Conservation (phyloP, 2,888 invertebrate genomes). For the Selenia dentaria region DNA sequence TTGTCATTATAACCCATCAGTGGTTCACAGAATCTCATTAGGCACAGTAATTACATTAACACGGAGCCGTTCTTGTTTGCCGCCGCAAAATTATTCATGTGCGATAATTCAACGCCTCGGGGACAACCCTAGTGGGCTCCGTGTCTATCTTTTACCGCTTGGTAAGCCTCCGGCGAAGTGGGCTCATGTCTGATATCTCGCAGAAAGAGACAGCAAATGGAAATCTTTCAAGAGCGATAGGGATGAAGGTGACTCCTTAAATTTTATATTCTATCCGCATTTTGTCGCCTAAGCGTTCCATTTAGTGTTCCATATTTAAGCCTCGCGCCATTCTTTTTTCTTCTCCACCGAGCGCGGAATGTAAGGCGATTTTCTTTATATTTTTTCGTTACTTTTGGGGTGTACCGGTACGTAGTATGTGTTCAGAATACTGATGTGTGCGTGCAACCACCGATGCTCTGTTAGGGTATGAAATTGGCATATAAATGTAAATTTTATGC, state of each 20-base stretch:
- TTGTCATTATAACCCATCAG: slow-evolving; percentile 19
- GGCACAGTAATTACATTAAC: slow-evolving; percentile 56
- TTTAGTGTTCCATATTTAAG: slow-evolving; percentile 85
- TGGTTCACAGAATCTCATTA: slow-evolving; percentile 48
- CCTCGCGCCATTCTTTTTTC: slow-evolving; percentile 76
- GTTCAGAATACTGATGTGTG: slow-evolving; percentile 82
- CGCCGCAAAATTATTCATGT: slow-evolving; percentile 61
- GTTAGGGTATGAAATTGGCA: slow-evolving; percentile 84
- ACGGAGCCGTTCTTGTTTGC: slow-evolving; percentile 55
- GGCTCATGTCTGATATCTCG: slow-evolving; percentile 70
- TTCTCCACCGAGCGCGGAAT: slow-evolving; percentile 68
- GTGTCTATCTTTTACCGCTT: slow-evolving; percentile 80
- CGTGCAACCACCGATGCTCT: slow-evolving; percentile 77
- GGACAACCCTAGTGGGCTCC: slow-evolving; percentile 67
- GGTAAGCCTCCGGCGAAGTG: slow-evolving; percentile 78
- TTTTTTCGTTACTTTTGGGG: slow-evolving; percentile 68
- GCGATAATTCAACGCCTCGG: slow-evolving; percentile 56
- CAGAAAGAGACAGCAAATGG: slow-evolving; percentile 58
- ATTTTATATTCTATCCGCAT: slow-evolving; percentile 85
- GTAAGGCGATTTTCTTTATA: slow-evolving; percentile 71
- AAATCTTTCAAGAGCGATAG: slow-evolving; percentile 49
- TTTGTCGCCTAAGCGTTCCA: slow-evolving; percentile 85
- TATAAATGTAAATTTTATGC: slow-evolving; percentile 85
- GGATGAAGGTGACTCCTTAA: slow-evolving; percentile 68
- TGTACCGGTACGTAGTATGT: slow-evolving; percentile 64